Percentiles rank a stretch among this genome's conserved stretches.
Conservation (phyloP, 2,113 vertebrate genomes). For the Corynorhinus townsendii region DNA sequence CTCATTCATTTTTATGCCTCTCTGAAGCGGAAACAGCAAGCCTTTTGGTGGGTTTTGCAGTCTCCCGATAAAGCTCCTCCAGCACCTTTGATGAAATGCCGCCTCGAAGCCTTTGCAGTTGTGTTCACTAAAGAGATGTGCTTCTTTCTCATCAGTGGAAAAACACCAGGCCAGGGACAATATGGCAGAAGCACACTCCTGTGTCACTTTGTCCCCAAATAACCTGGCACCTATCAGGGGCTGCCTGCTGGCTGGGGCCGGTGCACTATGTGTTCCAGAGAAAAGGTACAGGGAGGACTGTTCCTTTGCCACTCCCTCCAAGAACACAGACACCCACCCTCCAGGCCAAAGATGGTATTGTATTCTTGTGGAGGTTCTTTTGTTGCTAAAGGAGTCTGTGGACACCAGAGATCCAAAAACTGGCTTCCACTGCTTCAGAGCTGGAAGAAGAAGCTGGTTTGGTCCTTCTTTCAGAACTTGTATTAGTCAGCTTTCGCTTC, state of each 20-base stretch:
- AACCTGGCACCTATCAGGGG: neutral
- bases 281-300: neutral
- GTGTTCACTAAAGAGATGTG: neutral
- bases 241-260: neutral
- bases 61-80: neutral
- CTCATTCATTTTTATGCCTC: conserved; percentile 26
- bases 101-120: neutral
- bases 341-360: neutral
- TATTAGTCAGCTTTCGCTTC: neutral
- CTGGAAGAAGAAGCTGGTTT: neutral
- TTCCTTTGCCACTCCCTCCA: neutral
- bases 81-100: conserved; percentile 18
- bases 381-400: neutral
- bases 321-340: neutral
- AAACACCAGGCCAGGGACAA: conserved; percentile 20
- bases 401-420: neutral
- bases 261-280: neutral
- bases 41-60: neutral
- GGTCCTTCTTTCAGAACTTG: neutral
- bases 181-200: neutral
- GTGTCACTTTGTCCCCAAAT: conserved; percentile 16
- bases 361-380: neutral
- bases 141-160: conserved; percentile 23
- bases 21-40: conserved; percentile 19
- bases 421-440: neutral